phyloP scores from a whole-genome alignment of 2,888 invertebrate species.

The Hedya salicella region DNA sequence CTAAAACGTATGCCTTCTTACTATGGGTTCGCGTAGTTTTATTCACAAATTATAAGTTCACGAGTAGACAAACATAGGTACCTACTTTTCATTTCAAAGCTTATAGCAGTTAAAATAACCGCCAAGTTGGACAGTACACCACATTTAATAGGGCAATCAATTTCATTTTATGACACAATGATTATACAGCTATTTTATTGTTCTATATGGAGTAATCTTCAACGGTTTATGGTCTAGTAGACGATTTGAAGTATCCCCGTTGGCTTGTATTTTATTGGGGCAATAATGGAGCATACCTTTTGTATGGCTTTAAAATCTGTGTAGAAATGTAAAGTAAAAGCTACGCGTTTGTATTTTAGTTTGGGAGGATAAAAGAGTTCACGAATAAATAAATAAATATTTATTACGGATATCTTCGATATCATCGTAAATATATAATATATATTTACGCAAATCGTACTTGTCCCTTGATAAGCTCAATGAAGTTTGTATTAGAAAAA shows the following conservation, averaged over 20 bases:
- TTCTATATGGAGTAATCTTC: conserved; percentile 40
- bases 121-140: conserved; percentile 11
- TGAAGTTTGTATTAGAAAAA: too few relatives aligned
- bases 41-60: conserved; percentile 6
- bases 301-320: background rate
- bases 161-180: conserved; percentile 42
- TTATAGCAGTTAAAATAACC: conserved; percentile 20
- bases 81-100: conserved; percentile 25
- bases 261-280: conserved; percentile 16
- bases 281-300: conserved; percentile 16
- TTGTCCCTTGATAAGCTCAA: too few relatives aligned
- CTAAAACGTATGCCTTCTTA: too few relatives aligned
- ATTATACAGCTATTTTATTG: conserved; percentile 43
- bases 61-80: too few relatives aligned
- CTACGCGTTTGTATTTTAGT: too few relatives aligned
- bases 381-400: too few relatives aligned
- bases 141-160: conserved; percentile 38
- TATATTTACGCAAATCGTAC: too few relatives aligned
- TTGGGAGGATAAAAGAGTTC: too few relatives aligned
- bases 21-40: too few relatives aligned
- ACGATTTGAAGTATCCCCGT: conserved; percentile 30
- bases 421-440: too few relatives aligned
- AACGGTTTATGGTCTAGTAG: conserved; percentile 27
- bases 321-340: too few relatives aligned
- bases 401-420: too few relatives aligned